Evolutionary conservation across 1,140 invertebrate species (phyloP).

Genomic region (Dryas iulia): DNA sequence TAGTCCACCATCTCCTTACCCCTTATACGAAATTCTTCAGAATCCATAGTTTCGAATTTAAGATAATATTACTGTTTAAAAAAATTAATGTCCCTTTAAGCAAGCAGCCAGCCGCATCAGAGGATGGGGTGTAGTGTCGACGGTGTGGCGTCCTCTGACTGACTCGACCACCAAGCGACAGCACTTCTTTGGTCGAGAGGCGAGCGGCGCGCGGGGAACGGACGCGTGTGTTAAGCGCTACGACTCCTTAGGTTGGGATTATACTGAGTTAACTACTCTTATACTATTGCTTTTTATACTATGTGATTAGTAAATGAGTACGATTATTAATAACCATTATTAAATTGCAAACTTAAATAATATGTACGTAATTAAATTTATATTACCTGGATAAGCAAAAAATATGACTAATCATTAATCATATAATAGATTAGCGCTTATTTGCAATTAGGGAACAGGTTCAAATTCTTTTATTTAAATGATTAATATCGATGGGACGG

Average conservation of each 20-base stretch:
- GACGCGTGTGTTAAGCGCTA: conserved; percentile 46
- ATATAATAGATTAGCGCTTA: too few species aligned
- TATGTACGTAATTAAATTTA: not conserved
- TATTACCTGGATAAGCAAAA: not conserved
- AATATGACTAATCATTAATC: too few species aligned
- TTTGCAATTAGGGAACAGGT: too few species aligned
- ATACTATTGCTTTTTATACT: not conserved
- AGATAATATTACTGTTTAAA: not conserved
- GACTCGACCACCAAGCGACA: conserved; percentile 61
- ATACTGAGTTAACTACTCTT: conserved; percentile 10
- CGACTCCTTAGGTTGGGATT: conserved; percentile 27
- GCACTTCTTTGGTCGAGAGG: conserved; percentile 56
- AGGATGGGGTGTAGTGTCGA: conserved; percentile 49
- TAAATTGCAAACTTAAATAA: not conserved
- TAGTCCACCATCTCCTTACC: conserved; percentile 99
- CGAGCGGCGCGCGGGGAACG: conserved; percentile 46
- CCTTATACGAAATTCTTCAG: conserved; percentile 91
- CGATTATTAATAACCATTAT: not conserved
- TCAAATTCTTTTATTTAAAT: too few species aligned
- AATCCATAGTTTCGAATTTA: conserved; percentile 85
- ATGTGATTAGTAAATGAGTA: not conserved
- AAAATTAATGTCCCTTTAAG: conserved; percentile 1
- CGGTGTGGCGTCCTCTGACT: conserved; percentile 60
- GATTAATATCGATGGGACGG: too few species aligned
- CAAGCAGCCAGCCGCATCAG: not conserved